Conservation (phyloP, 1,140 invertebrate genomes). For the Orius laevigatus region DNA sequence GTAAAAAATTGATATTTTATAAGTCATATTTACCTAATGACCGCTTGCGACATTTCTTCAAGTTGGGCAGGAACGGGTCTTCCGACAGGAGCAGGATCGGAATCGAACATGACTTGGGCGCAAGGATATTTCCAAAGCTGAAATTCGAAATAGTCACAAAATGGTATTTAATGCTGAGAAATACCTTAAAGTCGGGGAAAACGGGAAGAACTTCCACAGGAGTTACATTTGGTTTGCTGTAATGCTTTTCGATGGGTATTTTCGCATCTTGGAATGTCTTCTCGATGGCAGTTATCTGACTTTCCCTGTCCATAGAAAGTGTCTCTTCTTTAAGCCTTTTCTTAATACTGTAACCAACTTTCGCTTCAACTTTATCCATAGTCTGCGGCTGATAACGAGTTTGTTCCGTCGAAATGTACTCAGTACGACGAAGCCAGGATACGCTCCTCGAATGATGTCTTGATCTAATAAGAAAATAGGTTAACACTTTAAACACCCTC, state of each 20-base stretch:
- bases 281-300: slow-evolving; percentile 94
- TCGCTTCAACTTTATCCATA: slow-evolving; percentile 93
- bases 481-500: too few species aligned
- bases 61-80: slow-evolving; percentile 69
- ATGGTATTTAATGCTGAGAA: background rate
- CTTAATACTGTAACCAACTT: slow-evolving; percentile 96
- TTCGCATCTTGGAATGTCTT: slow-evolving; percentile 93
- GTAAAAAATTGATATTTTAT: too few species aligned
- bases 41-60: slow-evolving; percentile 96
- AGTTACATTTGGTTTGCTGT: slow-evolving; percentile 83
- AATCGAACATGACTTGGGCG: slow-evolving; percentile 96
- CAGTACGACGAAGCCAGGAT: slow-evolving; percentile 92
- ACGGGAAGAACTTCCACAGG: slow-evolving; percentile 80
- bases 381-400: slow-evolving; percentile 90
- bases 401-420: slow-evolving; percentile 98
- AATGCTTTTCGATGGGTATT: slow-evolving; percentile 74
- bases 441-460: slow-evolving; percentile 85
- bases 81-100: slow-evolving; percentile 76
- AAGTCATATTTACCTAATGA: slow-evolving; percentile 78
- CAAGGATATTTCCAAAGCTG: slow-evolving; percentile 92
- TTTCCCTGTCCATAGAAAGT: slow-evolving; percentile 90
- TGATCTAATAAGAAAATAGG: slow-evolving; percentile 42
- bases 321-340: slow-evolving; percentile 82
- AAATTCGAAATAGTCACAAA: slow-evolving; percentile 20
- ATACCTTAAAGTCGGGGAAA: slow-evolving; percentile 83